Percentiles rank a stretch among this genome's conserved stretches.
phyloP scores from a whole-genome alignment of 2,113 vertebrate genomes.

The Deroptyus accipitrinus region DNA sequence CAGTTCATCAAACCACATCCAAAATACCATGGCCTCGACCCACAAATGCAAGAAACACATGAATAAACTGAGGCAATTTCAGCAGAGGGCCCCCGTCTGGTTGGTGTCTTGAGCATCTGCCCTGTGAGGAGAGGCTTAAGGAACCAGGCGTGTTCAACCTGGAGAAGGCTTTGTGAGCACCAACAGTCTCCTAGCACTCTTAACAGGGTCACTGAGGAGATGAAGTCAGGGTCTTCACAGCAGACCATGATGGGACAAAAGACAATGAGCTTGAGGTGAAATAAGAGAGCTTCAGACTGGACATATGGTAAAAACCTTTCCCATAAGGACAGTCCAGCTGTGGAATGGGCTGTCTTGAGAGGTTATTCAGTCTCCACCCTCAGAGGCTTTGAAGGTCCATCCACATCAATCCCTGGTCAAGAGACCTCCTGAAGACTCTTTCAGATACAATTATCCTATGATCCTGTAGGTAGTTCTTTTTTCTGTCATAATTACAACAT shows the following conservation, averaged over 20 bases:
- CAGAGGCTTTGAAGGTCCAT: not conserved
- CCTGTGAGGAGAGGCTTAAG: not conserved
- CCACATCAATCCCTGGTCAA: not conserved
- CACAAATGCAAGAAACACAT: not conserved
- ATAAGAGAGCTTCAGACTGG: not conserved
- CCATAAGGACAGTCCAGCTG: not conserved
- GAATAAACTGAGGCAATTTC: not conserved
- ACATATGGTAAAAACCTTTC: not conserved
- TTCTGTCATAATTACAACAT: not conserved
- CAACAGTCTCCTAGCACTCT: not conserved
- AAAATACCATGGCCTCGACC: not conserved
- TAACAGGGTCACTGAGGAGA: not conserved
- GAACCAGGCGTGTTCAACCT: not conserved
- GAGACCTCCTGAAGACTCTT: not conserved
- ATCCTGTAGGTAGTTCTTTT: not conserved
- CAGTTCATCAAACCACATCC: not conserved
- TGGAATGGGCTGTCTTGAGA: not conserved
- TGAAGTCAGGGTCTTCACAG: not conserved
- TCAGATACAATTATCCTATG: not conserved
- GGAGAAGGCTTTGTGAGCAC: not conserved
- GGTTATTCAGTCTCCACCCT: not conserved
- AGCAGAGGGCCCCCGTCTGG: not conserved
- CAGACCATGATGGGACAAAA: fast-evolving
- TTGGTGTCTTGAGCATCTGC: not conserved
- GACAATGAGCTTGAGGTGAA: not conserved